phyloP scores from a whole-genome alignment of 1,140 invertebrate species.

The Leptinotarsa texana region DNA sequence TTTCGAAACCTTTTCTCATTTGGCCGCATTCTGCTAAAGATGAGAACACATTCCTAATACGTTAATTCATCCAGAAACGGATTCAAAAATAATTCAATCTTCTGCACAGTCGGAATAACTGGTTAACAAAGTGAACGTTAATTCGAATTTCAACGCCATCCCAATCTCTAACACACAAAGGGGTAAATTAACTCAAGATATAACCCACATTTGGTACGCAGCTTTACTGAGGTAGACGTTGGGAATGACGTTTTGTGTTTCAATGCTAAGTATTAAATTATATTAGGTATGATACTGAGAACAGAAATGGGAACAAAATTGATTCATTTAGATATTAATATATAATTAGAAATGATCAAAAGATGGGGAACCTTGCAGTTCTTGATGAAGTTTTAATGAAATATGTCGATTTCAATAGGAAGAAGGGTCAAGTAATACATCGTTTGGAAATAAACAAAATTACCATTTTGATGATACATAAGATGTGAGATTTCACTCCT shows the following conservation, averaged over 20 bases:
- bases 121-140: slow-evolving; percentile 7
- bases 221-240: slow-evolving; percentile 9
- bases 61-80: neutral
- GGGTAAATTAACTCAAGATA: slow-evolving; percentile 19
- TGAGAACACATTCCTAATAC: neutral
- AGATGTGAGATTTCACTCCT: too few species aligned
- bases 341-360: neutral
- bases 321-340: neutral
- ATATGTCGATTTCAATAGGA: too few species aligned
- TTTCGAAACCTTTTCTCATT: too few species aligned
- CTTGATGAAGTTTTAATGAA: too few species aligned
- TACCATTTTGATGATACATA: too few species aligned
- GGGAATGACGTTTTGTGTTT: slow-evolving; percentile 1
- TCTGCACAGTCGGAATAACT: neutral
- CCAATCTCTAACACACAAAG: slow-evolving; percentile 9
- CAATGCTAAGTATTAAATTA: neutral
- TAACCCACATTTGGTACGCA: neutral
- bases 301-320: neutral
- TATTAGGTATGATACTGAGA: neutral
- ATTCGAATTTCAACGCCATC: slow-evolving; percentile 15
- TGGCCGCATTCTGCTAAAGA: too few species aligned
- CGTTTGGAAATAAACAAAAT: too few species aligned
- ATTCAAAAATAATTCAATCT: slow-evolving; percentile 4
- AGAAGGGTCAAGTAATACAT: too few species aligned
- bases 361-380: too few species aligned